A percentile compares a stretch with the other conserved stretches of the same genome.
Conservation (phyloP, 2,113 vertebrate genomes). For the Pelmatolapia mariae region DNA sequence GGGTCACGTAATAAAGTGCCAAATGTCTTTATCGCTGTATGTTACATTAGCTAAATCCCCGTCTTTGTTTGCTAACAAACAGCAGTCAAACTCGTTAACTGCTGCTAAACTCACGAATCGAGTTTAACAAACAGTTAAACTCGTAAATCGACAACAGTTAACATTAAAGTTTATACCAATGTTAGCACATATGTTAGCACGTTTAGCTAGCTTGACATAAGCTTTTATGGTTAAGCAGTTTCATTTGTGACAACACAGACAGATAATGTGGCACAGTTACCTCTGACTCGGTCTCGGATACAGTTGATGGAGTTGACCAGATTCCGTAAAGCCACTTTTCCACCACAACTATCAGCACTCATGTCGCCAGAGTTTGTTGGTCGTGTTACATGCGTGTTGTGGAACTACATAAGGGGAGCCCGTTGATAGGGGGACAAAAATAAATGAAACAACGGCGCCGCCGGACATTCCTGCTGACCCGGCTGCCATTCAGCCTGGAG, state of each 20-base stretch:
- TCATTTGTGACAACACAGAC: not conserved
- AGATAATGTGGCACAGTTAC: slow-evolving; percentile 32
- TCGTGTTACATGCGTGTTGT: slow-evolving; percentile 18
- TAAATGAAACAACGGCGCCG: not conserved
- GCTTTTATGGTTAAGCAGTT: not conserved
- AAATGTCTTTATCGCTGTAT: not conserved
- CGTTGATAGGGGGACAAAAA: not conserved
- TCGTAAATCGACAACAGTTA: no score
- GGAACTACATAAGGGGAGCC: slow-evolving; percentile 2
- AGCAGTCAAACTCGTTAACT: not conserved
- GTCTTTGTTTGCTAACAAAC: not conserved
- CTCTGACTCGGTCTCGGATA: slow-evolving; percentile 74
- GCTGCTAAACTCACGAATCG: not conserved
- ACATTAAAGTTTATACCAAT: not conserved
- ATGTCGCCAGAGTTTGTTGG: not conserved
- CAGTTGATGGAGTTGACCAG: slow-evolving; percentile 68
- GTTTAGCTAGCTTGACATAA: not conserved
- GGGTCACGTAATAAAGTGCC: not conserved
- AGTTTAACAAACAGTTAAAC: not conserved
- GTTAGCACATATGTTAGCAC: not conserved
- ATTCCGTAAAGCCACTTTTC: slow-evolving; percentile 62
- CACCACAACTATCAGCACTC: slow-evolving; percentile 23
- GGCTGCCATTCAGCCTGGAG: not conserved
- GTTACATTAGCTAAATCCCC: not conserved
- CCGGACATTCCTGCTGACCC: not conserved